phyloP scores from a whole-genome alignment of 2,113 vertebrate species.

The Sinosuthora webbiana region DNA sequence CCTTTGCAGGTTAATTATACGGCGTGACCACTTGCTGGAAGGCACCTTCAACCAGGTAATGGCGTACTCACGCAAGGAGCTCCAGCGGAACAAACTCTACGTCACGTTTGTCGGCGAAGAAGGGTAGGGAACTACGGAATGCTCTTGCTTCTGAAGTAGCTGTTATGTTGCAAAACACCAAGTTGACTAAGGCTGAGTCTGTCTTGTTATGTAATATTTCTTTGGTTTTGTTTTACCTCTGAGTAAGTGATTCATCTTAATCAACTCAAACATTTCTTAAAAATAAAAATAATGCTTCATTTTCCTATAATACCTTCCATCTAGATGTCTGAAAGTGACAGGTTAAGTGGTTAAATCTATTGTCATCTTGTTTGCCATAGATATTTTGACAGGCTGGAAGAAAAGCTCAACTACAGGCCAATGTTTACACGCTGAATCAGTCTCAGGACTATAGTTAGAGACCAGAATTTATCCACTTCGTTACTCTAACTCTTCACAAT shows the following conservation, averaged over 20 bases:
- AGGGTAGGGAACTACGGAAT: conserved; percentile 78
- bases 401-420: background rate
- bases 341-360: background rate
- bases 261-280: background rate
- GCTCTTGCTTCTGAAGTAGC: background rate
- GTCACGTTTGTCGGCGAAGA: conserved; percentile 96
- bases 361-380: background rate
- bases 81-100: conserved; percentile 97
- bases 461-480: background rate
- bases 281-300: background rate
- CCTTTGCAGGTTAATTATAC: conserved; percentile 85
- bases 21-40: conserved; percentile 92
- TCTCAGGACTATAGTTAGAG: background rate
- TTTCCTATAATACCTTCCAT: background rate
- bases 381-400: background rate
- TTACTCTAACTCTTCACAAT: background rate
- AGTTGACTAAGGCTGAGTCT: background rate
- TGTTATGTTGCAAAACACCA: background rate
- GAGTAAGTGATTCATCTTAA: background rate
- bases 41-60: conserved; percentile 99
- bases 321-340: background rate
- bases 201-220: background rate
- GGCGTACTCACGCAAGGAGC: conserved; percentile 96
- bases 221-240: background rate
- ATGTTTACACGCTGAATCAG: background rate